Evolutionary conservation across 2,113 vertebrate genomes (phyloP).

Genomic region (Oreochromis tanganicae): DNA sequence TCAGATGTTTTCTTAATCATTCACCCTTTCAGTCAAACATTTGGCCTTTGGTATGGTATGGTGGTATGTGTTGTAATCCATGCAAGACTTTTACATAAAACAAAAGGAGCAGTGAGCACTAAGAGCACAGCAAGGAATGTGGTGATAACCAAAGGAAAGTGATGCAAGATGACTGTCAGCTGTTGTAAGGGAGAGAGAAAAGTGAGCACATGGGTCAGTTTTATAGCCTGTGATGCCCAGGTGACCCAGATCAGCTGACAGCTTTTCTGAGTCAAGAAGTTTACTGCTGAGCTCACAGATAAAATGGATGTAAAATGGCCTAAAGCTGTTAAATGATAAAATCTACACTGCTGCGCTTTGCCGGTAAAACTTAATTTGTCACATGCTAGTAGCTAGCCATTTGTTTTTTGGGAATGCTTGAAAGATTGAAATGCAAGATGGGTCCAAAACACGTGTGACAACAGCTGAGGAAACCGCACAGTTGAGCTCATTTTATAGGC

Average conservation of each 20-base stretch:
- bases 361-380: background rate
- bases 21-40: background rate
- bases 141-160: background rate
- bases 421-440: constrained; percentile 1
- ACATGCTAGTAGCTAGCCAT: background rate
- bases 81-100: background rate
- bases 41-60: too few relatives aligned
- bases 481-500: background rate
- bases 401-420: background rate
- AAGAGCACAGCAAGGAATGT: background rate
- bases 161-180: background rate
- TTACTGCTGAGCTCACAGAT: background rate
- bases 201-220: background rate
- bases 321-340: background rate
- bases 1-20: background rate
- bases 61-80: background rate
- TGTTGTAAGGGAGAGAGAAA: background rate
- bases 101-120: background rate
- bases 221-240: background rate
- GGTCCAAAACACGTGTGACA: constrained; percentile 23
- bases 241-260: background rate
- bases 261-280: background rate
- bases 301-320: background rate
- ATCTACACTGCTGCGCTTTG: background rate
- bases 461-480: constrained; percentile 35